Evolutionary conservation across 2,113 vertebrate species (phyloP).

Genomic region (Perca fluviatilis): DNA sequence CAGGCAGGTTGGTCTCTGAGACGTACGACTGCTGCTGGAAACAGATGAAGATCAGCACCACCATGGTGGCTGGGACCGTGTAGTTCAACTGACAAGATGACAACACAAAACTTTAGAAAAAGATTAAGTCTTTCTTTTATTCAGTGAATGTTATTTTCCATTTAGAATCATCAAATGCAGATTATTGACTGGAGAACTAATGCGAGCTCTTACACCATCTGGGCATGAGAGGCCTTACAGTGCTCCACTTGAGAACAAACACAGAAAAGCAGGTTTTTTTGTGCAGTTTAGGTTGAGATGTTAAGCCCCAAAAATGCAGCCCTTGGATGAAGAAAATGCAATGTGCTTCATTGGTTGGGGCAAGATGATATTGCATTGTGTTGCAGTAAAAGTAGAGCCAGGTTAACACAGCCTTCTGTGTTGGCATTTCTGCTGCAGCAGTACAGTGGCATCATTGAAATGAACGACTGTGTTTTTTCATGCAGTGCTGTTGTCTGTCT

Average conservation of each 20-base stretch:
- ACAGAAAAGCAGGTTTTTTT: too few species aligned
- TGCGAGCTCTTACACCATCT: neutral
- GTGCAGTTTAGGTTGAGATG: neutral
- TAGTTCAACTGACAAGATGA: slow-evolving; percentile 83
- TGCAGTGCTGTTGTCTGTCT: too few species aligned
- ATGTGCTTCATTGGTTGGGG: neutral
- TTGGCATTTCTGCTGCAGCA: neutral
- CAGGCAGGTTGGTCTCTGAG: slow-evolving; percentile 85
- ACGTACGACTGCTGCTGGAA: slow-evolving; percentile 88
- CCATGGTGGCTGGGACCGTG: slow-evolving; percentile 83
- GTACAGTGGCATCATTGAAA: neutral
- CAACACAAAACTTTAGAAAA: neutral
- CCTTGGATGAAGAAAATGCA: neutral
- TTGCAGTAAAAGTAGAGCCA: neutral
- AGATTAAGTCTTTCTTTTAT: neutral
- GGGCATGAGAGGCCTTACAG: neutral
- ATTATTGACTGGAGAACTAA: neutral
- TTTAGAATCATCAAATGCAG: neutral
- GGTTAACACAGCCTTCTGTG: neutral
- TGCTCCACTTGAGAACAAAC: too few species aligned
- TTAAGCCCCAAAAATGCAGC: neutral
- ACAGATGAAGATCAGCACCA: slow-evolving; percentile 86
- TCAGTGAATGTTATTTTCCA: neutral
- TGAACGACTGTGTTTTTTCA: too few species aligned
- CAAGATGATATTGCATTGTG: neutral